Evolutionary conservation across 2,797 vertebrate genomes (phyloP).

Genomic region (Pantherophis vulpinus): DNA sequence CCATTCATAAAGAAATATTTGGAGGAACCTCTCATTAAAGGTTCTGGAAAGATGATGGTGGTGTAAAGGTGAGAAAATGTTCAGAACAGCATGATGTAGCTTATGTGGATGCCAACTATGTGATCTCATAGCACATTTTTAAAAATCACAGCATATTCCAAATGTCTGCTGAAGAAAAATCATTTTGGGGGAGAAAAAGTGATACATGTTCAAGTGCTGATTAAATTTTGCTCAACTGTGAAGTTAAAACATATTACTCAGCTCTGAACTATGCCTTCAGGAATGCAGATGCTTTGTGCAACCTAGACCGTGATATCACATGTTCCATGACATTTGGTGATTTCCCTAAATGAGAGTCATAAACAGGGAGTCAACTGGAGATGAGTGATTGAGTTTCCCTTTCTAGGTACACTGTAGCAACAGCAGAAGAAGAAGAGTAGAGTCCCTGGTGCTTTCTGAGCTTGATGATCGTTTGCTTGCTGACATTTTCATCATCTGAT

Average conservation of each 20-base stretch:
- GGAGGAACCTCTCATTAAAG: not conserved
- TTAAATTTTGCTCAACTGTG: slow-evolving; percentile 44
- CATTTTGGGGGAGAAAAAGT: not conserved
- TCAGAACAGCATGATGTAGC: not conserved
- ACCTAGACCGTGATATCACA: slow-evolving; percentile 61
- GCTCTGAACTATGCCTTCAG: slow-evolving; percentile 46
- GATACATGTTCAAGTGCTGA: slow-evolving; percentile 27
- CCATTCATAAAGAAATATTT: not conserved
- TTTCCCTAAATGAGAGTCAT: slow-evolving; percentile 61
- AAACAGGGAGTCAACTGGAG: slow-evolving; percentile 33
- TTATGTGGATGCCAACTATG: not conserved
- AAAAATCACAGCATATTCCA: not conserved
- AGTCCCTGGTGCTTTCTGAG: not conserved
- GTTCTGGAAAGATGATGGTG: no score
- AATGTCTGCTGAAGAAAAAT: slow-evolving; percentile 37
- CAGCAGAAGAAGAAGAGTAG: not conserved
- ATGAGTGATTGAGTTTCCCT: slow-evolving; percentile 27
- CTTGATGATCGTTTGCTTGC: not conserved
- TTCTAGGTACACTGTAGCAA: slow-evolving; percentile 28
- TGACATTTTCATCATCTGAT: not conserved
- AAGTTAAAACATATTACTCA: slow-evolving; percentile 45
- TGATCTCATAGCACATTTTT: not conserved
- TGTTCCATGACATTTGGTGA: slow-evolving; percentile 62
- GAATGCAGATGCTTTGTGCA: slow-evolving; percentile 51
- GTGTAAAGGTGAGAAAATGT: not conserved